Conservation (phyloP, 2,797 vertebrate genomes). For the Anguilla obscura region DNA sequence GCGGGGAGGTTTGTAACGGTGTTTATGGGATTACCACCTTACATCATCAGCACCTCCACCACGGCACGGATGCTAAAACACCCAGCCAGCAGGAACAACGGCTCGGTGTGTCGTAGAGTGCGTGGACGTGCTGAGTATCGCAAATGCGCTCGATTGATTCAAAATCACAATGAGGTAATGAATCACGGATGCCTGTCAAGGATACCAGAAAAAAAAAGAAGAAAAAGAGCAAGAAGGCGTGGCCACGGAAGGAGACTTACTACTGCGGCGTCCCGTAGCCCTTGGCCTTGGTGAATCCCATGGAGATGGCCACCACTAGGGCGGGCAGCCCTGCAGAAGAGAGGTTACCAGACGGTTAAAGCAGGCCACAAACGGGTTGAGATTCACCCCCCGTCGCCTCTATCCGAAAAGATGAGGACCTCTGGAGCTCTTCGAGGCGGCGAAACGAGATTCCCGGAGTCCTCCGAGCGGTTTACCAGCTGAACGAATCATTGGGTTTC, state of each 20-base stretch:
- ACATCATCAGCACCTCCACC: background rate
- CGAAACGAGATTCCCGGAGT: background rate
- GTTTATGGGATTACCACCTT: background rate
- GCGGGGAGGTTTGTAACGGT: background rate
- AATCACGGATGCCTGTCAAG: background rate
- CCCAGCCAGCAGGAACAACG: slow-evolving; percentile 4
- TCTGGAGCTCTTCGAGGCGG: background rate
- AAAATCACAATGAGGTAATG: slow-evolving; percentile 13
- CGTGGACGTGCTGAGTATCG: background rate
- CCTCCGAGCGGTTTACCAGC: background rate
- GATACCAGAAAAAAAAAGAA: slow-evolving; percentile 12
- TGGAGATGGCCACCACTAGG: slow-evolving; percentile 96
- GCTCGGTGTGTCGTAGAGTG: too few relatives aligned
- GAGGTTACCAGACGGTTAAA: slow-evolving; percentile 38
- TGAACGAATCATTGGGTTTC: slow-evolving; percentile 13
- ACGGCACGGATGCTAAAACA: background rate
- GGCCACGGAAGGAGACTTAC: slow-evolving; percentile 76
- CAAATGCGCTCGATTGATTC: background rate
- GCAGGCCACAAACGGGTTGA: background rate
- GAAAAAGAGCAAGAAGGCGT: background rate
- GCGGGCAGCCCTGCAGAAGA: slow-evolving; percentile 87
- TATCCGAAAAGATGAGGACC: background rate
- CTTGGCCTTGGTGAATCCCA: slow-evolving; percentile 99
- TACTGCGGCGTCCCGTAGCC: slow-evolving; percentile 97
- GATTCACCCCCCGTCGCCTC: background rate